Base-by-base conservation (phyloP, 1,140 invertebrate species). In the Amphibalanus amphitrite region DNA sequence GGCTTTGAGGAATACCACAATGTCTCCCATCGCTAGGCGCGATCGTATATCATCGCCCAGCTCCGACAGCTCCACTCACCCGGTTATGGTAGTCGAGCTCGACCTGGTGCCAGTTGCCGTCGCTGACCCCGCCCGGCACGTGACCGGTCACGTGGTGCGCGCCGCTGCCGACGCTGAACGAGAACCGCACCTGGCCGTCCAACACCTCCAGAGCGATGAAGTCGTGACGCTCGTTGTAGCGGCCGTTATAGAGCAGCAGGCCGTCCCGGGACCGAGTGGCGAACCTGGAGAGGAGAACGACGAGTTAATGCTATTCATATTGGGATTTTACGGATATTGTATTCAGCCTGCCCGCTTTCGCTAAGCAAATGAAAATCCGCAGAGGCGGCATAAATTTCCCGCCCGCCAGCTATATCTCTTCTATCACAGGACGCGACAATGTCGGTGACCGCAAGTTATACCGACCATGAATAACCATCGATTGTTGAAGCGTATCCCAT, bases 161-260 rank as follows among this genome's bases (percentile, higher is more conserved):
- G 28, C 79, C 78, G 20, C 88, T 88, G 0, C 95, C 96, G 0
- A 98, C 82, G 0, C 90, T 95, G 78, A 93, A 97, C 20, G 91
- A 91, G 81, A 98, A 96, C 73, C 89, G 85, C 0, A 98, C 80
- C 26, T 87, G 84, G 1, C 86, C 85, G 70, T 89, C 84, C 3
- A 87, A 80, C 0, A 97, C 82, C 79, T 97, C 94, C 64, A 99
- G 78, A 0, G 95, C 90, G 28, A 99, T 84, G 77, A 97, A 98
- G 79, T 99, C 95, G 78, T 97, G 93, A 23, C 89, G 85, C 76
- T 96, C 93, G 79, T 97, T 97, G 79, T 96, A 97, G 0, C 95
- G 84, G 0, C 95, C 95, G 79, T 98, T 97, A 82, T 98, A 98
- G 0, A 97, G 82, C 0, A 98, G 78, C 0, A 98, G 79, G 0